phyloP scores from a whole-genome alignment of 1,140 invertebrate genomes.

The Amyelois transitella region DNA sequence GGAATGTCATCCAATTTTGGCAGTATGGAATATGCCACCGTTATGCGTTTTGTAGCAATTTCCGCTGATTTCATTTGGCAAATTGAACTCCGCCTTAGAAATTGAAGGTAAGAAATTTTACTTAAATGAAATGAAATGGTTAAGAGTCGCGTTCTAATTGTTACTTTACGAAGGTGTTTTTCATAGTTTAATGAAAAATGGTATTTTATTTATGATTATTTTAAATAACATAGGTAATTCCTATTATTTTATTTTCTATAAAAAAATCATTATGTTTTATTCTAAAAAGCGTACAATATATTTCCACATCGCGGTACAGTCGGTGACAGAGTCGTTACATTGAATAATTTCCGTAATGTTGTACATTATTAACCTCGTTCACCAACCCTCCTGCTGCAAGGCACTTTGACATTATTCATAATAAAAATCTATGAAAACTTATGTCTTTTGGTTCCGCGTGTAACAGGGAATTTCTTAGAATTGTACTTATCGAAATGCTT shows the following conservation, averaged over 20 bases:
- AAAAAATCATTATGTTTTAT: too few relatives aligned
- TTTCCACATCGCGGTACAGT: conserved; percentile 21
- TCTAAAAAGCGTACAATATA: too few relatives aligned
- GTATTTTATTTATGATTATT: too few relatives aligned
- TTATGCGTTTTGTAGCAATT: not conserved
- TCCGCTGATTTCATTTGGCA: not conserved
- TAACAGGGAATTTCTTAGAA: too few relatives aligned
- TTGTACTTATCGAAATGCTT: too few relatives aligned
- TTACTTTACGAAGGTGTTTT: too few relatives aligned
- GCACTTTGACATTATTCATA: conserved; percentile 15
- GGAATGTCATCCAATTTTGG: not conserved
- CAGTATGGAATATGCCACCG: not conserved
- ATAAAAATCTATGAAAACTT: conserved; percentile 19
- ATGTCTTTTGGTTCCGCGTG: not conserved
- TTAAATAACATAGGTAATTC: too few relatives aligned
- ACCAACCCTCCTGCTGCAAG: not conserved
- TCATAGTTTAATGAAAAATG: too few relatives aligned
- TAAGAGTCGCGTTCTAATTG: too few relatives aligned
- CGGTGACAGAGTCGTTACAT: conserved; percentile 20
- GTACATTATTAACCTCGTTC: conserved; percentile 23
- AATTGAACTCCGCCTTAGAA: not conserved
- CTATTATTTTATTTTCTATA: too few relatives aligned
- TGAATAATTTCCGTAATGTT: conserved; percentile 28
- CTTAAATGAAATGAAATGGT: too few relatives aligned
- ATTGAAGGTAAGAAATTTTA: too few relatives aligned